Base-by-base conservation (phyloP, 2,113 vertebrate genomes). In the Pleuronectes platessa region DNA sequence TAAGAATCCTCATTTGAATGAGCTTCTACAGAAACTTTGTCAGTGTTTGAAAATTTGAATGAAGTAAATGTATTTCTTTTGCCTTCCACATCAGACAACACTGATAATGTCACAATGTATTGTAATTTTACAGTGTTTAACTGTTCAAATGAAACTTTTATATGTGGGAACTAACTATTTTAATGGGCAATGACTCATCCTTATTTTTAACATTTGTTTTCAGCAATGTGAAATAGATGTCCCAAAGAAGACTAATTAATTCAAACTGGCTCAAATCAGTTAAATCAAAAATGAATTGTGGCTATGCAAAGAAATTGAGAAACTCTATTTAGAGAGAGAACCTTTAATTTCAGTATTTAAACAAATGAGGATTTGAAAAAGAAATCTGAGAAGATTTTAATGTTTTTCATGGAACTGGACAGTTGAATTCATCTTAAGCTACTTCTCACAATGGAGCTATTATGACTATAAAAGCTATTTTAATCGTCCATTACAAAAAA, bases 231-330 rank as follows among this genome's bases (percentile, higher is more conserved):
- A 68, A 47, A 45, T 24, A 21, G 18, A 61, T 66, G 14, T 68
- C 31, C 78, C 80, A 83, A 79, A 82, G 35, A 78, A 63, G n/a
- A 82, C 2, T 51, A 68, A 73, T 53, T 71, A 3, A 78, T 73
- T 53, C 49, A 71, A 59, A 59, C 59, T 20, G 20, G 10, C 17
- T 61, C 47, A 35, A 20, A 58, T 73, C 58, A 8, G 12, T 71
- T 72, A 54, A 56, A 61, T 61, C 4, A 60, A 53, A 17, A 31
- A 31, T 55, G 0, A 4, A 27, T 27, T 51, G 21, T 14, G 26
- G 53, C 51, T 24, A 3, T 0, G 0, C n/a, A 10, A 18, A 47
- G 21, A 9, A 21, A 15, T 55, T 80, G 3, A 67, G 47, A 60
- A 72, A 35, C 40, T 61, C 23, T 55, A 49, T 37, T 56, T 35